Evolutionary conservation across 2,888 invertebrate species (phyloP).

Genomic region (Emesis furor): DNA sequence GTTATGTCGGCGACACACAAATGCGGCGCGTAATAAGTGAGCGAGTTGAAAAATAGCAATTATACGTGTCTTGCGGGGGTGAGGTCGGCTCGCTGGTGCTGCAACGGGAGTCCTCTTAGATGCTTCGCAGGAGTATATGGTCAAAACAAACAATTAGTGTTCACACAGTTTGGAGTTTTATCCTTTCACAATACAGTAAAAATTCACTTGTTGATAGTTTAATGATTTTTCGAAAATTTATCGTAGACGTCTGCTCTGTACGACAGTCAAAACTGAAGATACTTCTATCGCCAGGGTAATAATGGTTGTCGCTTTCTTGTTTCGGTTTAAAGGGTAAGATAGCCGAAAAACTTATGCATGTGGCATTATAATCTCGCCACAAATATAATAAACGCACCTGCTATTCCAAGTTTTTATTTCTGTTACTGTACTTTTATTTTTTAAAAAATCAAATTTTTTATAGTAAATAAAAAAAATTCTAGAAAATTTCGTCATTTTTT

Average conservation of each 20-base stretch:
- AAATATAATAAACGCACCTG: too few relatives aligned
- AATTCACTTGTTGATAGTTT: background rate
- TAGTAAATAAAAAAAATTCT: too few relatives aligned
- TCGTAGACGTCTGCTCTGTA: background rate
- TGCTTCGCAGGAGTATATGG: background rate
- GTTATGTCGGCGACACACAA: background rate
- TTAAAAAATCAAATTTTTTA: too few relatives aligned
- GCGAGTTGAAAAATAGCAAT: conserved; percentile 28
- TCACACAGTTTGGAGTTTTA: conserved; percentile 1
- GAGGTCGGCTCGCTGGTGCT: conserved; percentile 2
- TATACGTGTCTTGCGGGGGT: conserved; percentile 23
- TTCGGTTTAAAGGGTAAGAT: too few relatives aligned
- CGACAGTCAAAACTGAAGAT: background rate
- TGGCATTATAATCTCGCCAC: too few relatives aligned
- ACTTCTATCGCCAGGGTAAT: too few relatives aligned
- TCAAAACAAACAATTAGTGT: background rate
- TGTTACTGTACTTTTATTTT: too few relatives aligned
- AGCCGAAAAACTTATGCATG: too few relatives aligned
- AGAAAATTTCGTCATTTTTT: too few relatives aligned
- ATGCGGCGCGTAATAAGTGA: background rate
- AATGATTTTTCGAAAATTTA: background rate
- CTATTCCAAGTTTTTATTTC: too few relatives aligned
- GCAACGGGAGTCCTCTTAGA: background rate
- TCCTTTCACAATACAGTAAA: background rate
- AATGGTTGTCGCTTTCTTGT: too few relatives aligned